A percentile compares a stretch with the other conserved stretches of the same genome.
Evolutionary conservation across 2,797 vertebrate genomes (phyloP).

Genomic region (Prunella strophiata): DNA sequence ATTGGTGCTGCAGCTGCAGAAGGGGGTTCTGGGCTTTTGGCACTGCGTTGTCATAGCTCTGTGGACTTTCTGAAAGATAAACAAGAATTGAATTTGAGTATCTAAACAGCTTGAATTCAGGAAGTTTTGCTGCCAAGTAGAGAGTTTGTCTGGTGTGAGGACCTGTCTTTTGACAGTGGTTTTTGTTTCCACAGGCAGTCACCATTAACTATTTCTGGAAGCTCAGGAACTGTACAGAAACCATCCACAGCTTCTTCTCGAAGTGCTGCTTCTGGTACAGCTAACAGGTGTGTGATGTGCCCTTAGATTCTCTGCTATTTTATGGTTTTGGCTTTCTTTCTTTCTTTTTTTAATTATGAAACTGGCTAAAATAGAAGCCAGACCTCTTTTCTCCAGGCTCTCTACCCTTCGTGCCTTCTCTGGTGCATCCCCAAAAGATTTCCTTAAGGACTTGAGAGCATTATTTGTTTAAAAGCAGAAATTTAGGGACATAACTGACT

Average conservation of each 20-base stretch:
- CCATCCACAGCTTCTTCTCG: conserved; percentile 65
- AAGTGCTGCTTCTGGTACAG: conserved; percentile 58
- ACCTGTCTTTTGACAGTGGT: neutral
- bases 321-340: fast-evolving
- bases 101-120: neutral
- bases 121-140: neutral
- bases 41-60: neutral
- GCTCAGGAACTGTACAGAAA: conserved; percentile 71
- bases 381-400: neutral
- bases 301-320: neutral
- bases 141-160: neutral
- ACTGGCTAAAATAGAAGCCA: neutral
- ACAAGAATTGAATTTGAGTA: neutral
- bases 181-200: conserved; percentile 67
- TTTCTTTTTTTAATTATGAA: neutral
- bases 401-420: neutral
- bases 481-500: neutral
- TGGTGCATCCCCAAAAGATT: neutral
- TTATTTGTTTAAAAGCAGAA: neutral
- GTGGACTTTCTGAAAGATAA: neutral
- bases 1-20: neutral
- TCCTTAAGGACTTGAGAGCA: neutral
- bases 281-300: conserved; percentile 54
- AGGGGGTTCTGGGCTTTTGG: neutral
- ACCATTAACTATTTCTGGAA: conserved; percentile 72